These are phyloP conservation scores for Aphidoletes aphidimyza DNA, from an alignment of 2,888 invertebrate genomes.

Conservation along the genomic window DNA sequence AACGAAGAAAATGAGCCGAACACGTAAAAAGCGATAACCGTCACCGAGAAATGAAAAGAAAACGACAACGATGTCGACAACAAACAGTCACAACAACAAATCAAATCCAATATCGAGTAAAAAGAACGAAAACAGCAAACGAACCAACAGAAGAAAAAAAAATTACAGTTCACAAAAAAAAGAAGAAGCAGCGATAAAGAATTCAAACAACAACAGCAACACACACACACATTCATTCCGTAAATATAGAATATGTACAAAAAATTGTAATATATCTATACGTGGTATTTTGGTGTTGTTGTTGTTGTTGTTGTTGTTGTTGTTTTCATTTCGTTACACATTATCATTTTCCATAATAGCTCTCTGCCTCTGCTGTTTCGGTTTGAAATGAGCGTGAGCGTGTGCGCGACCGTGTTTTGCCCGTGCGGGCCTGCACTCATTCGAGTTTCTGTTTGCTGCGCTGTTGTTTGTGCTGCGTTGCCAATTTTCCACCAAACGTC, in stretches of 20 bases:
- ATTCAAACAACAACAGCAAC: neutral
- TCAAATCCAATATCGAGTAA: neutral
- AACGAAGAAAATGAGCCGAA: neutral
- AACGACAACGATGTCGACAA: neutral
- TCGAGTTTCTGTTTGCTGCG: neutral
- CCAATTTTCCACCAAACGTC: slow-evolving; percentile 53
- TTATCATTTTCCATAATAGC: slow-evolving; percentile 53
- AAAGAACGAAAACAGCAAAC: neutral
- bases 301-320: too few species aligned
- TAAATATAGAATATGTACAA: neutral
- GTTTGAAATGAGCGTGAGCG: neutral
- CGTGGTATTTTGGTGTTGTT: too few species aligned
- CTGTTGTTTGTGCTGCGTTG: slow-evolving; percentile 41
- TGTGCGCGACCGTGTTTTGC: too few species aligned
- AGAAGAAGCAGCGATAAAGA: neutral
- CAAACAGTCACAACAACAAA: slow-evolving; percentile 26
- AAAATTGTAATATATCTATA: neutral
- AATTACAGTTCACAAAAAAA: neutral
- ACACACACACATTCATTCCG: neutral
- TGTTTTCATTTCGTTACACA: slow-evolving; percentile 47
- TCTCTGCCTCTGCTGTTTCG: neutral
- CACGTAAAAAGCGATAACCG: neutral
- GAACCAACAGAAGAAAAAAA: neutral
- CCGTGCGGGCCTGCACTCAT: neutral
- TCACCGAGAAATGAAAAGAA: neutral